Base-by-base conservation (phyloP, 2,797 vertebrate genomes). In the Hybognathus amarus region DNA sequence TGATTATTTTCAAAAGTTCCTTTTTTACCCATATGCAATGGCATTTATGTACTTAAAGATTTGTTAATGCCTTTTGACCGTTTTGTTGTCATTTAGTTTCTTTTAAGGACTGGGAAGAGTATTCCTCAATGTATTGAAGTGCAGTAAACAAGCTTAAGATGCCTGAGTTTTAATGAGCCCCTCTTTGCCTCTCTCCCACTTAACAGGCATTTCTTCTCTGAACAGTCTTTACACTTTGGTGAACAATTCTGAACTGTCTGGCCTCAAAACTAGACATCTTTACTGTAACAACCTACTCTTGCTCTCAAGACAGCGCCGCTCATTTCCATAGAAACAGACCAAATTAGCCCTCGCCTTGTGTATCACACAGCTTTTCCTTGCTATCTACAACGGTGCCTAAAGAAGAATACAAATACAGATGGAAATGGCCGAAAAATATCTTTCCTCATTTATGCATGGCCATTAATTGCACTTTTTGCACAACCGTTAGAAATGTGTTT, bases 261-360 rank as follows among this genome's bases (percentile, higher is more conserved):
- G 73, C 77, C 59, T 74, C 12, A 50, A n/a, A 81, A 42, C 22
- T 33, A 52, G 67, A 73, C 47, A 33, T 68, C 56, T 80, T 80
- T 74, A 63, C 40, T 69, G 77, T 74, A 54, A 71, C 75, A 64
- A 77, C 69, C 77, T 74, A 59, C 84, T 56, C 70, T 56, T 47
- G 83, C 56, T 87, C 74, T 59, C 54, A 77, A 81, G 77, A 68
- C 47, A 73, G 63, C 18, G 38, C 75, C 68, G 50, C 69, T 85
- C 76, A 87, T 87, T 85, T 87, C 87, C 87, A 88, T 87, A 86
- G 86, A 84, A 85, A 88, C 84, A 80, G 86, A 83, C 70, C 47
- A 80, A 88, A 82, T 85, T 77, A 87, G 80, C 59, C 45, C 45
- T 63, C 40, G 59, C 66, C 63, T 68, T 67, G 47, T 64, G 36